phyloP scores from a whole-genome alignment of 2,797 vertebrate genomes.

The Bryconaethiops microstoma region DNA sequence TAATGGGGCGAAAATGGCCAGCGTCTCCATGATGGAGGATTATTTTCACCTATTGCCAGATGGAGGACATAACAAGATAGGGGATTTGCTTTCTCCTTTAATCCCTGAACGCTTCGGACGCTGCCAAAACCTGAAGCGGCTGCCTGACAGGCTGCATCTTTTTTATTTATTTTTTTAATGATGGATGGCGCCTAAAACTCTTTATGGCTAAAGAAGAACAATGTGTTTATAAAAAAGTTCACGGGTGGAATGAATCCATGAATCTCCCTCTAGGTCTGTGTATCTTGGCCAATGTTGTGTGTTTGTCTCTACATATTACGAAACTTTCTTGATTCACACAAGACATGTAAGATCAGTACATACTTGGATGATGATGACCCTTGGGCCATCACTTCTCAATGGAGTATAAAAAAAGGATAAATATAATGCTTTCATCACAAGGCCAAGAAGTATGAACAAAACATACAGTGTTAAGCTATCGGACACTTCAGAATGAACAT shows the following conservation, averaged over 20 bases:
- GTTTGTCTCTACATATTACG: conserved; percentile 19
- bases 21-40: conserved; percentile 51
- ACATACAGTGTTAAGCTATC: conserved; percentile 33
- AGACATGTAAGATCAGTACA: not conserved
- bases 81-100: conserved; percentile 60
- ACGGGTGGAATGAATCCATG: conserved; percentile 33
- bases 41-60: conserved; percentile 62
- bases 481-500: conserved; percentile 31
- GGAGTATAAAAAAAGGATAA: not conserved
- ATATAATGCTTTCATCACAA: conserved; percentile 2
- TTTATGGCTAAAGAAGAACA: conserved; percentile 48
- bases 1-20: conserved; percentile 56
- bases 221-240: conserved; percentile 43
- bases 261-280: conserved; percentile 20
- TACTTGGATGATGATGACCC: not conserved
- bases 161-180: conserved; percentile 28
- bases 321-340: not conserved
- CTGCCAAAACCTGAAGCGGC: conserved; percentile 47
- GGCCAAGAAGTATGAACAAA: not conserved
- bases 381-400: not conserved
- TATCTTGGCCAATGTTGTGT: conserved; percentile 24
- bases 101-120: conserved; percentile 51
- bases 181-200: conserved; percentile 40
- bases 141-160: conserved; percentile 26
- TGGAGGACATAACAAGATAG: conserved; percentile 57